Evolutionary conservation across 2,113 vertebrate species (phyloP), one percentile per base, ranked within the genome.

Genomic region (Silurus glanis): DNA sequence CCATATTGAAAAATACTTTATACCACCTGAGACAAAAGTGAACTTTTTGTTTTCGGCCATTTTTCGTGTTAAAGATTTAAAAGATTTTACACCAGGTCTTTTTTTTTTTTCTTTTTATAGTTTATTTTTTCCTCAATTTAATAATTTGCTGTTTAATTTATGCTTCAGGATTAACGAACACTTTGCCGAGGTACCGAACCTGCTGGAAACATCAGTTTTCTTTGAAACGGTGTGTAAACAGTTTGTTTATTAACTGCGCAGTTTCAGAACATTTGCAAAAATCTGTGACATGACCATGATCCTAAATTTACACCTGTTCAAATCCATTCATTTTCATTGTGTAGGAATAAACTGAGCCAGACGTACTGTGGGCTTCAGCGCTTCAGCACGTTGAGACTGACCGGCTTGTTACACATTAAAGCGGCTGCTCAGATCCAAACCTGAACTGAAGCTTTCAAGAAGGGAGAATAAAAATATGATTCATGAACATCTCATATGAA

Each of bases 61-160:
- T 23, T 25, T 79, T 28, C 16, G 3, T 61, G 0, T 49, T 23
- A 62, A 69, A 79, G 23, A 66, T 23, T 12, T 83, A 47, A 72
- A 16, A 82, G 58, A 74, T 6, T 75, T 87, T 87, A 5, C 45
- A 28, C 56, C 51, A 59, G 71, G 69, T 13, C 12, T 55, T 14
- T 85, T 79, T 83, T 19, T 86, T 75, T 83, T 62, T 17, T 2
- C 67, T 9, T 45, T 12, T n/a, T 19, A 47, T 53, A 75, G 17
- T 83, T 89, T 66, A 82, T 19, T 59, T 76, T 3, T 16, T 56
- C 45, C 56, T 58, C 72, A 84, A 84, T 92, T 91, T 94, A 93
- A 93, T 93, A 93, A 93, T 93, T 93, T 93, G 94, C 93, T 93
- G 82, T 90, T 58, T 92, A 90, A 93, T 93, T 92, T 91, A 93